Conservation (phyloP, 35 echinoderm and acorn worm species). For the Heliocidaris tuberculata region DNA sequence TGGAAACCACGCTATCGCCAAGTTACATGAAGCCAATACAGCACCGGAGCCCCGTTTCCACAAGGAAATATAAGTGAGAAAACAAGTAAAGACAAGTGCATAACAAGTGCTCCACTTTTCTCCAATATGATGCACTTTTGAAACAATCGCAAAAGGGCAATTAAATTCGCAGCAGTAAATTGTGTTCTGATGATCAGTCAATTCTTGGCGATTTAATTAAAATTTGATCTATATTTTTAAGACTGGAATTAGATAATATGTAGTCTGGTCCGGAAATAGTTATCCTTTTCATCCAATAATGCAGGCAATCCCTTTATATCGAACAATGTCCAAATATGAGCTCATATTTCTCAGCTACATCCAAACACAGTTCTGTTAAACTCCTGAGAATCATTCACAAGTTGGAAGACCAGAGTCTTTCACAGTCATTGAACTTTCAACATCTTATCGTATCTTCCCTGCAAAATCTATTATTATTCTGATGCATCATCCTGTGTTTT, state of each 20-base stretch:
- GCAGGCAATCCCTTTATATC: not conserved
- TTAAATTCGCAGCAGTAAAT: not conserved
- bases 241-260: not conserved
- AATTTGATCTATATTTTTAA: not conserved
- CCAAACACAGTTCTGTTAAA: not conserved
- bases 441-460: not conserved
- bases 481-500: not conserved
- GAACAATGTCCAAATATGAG: not conserved
- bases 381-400: not conserved
- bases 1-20: not conserved
- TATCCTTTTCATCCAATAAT: not conserved
- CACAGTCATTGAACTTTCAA: not conserved
- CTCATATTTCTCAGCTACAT: not conserved
- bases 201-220: not conserved
- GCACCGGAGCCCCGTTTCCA: not conserved
- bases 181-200: not conserved
- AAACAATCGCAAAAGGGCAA: not conserved
- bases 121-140: not conserved
- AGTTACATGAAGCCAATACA: not conserved
- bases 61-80: not conserved
- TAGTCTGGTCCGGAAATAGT: not conserved
- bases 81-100: not conserved
- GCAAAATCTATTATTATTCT: not conserved
- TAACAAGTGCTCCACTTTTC: not conserved
- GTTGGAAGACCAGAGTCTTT: not conserved